Evolutionary conservation across 2,888 invertebrate genomes (phyloP), one percentile per base, ranked within the genome.

Genomic region (Eilema griseolum): DNA sequence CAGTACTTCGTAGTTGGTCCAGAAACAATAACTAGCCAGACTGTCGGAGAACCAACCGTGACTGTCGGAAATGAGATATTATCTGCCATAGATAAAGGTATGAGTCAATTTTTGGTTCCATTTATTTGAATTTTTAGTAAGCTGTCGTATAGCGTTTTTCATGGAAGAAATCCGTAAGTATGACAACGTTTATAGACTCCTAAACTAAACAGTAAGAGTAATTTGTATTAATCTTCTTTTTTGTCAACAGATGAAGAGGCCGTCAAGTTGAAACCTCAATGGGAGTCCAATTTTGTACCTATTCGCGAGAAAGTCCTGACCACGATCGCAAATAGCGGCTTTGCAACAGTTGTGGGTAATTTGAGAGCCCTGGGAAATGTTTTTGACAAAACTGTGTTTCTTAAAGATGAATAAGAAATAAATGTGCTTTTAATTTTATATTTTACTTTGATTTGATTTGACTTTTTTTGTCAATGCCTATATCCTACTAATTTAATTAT

Each of bases 1-100:
- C 14, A 59, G 59, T 59, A 59, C 59, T 59, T 26, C 14, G 12
- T 28, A 16, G 16, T 59, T 59, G 59, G 59, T 59, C 59, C 59
- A 14, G 59, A 24, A 26, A 59, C 59, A 59, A 59, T 59, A 59
- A 26, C 3, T 8, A 26, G 59, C 59, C 5, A 59, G 7, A 16
- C 28, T 59, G 16, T 59, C 28, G 59, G 59, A 24, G 26, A 59
- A 28, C 59, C 59, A 1, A 59, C 26, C 7, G 26, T 59, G 8
- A 28, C 16, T 16, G 59, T 59, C 26, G 59, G 59, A 26, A 59
- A 26, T 16, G 28, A 28, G 0, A 16, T 59, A 59, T 0, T 59
- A 16, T 5, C 14, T 16, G 59, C 26, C 7, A 24, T 59, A 2
- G 26, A 28, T 20, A 59, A 59, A 28, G 26, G 59, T 59, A 59